A percentile compares a stretch with the other conserved stretches of the same genome.
Conservation (phyloP, 2,113 vertebrate genomes). For the Tenebrosternarchus preto region DNA sequence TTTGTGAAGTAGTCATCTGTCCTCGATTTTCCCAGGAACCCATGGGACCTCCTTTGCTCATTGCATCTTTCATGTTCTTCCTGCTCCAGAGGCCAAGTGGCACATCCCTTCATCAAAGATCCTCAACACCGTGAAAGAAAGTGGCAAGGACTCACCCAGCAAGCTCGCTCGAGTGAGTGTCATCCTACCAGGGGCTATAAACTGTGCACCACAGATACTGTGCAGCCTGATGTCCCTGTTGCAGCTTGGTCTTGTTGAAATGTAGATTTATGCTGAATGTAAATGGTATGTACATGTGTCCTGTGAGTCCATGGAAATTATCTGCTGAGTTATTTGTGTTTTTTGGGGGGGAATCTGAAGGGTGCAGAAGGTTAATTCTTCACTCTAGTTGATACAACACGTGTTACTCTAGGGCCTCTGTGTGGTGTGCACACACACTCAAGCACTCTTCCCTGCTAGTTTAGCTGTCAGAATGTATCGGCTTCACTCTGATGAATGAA, state of each 20-base stretch:
- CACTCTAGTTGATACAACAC: no score
- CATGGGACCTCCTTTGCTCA: neutral
- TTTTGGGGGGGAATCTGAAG: neutral
- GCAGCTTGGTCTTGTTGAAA: neutral
- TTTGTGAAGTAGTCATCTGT: no score
- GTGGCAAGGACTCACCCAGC: slow-evolving; percentile 88
- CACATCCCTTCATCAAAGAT: slow-evolving; percentile 88
- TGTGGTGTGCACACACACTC: neutral
- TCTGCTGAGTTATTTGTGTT: neutral
- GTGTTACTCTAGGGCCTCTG: no score
- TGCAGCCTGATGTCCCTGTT: neutral
- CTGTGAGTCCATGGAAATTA: neutral
- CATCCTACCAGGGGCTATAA: neutral
- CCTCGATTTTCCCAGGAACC: no score
- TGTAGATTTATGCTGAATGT: neutral
- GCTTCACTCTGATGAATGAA: slow-evolving; percentile 47
- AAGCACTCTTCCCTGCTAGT: neutral
- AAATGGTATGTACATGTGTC: neutral
- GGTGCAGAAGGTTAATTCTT: no score
- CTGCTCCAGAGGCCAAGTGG: slow-evolving; percentile 86
- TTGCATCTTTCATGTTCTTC: neutral
- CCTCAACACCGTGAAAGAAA: slow-evolving; percentile 88
- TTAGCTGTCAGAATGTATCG: slow-evolving; percentile 48
- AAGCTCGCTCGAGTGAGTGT: slow-evolving; percentile 88
- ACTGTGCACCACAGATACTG: neutral